phyloP scores from a whole-genome alignment of 2,888 invertebrate species.

The Miltochrista miniata region DNA sequence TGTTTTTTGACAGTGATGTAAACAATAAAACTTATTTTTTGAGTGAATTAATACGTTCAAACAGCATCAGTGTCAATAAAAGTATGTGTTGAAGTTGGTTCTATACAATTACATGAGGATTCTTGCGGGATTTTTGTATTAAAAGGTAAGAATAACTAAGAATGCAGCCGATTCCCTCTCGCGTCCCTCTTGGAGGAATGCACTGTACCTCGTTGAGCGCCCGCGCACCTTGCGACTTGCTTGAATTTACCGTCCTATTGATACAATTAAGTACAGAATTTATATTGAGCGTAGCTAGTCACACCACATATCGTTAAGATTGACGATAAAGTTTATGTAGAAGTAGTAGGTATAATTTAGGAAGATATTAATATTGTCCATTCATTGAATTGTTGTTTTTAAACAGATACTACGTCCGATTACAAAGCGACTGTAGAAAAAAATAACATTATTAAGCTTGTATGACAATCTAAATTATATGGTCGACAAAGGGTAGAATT shows the following conservation, averaged over 20 bases:
- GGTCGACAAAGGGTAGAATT: too few relatives aligned
- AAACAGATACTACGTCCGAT: slow-evolving; percentile 27
- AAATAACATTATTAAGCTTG: not conserved
- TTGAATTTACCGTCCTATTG: slow-evolving; percentile 56
- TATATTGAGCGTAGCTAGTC: slow-evolving; percentile 13
- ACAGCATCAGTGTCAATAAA: slow-evolving; percentile 51
- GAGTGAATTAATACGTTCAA: slow-evolving; percentile 51
- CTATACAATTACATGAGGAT: slow-evolving; percentile 37
- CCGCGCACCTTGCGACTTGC: slow-evolving; percentile 74
- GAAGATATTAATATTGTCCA: slow-evolving; percentile 2
- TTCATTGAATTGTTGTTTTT: slow-evolving; percentile 29
- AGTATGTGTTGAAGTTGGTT: slow-evolving; percentile 57
- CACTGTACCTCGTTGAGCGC: slow-evolving; percentile 69
- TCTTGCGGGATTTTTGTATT: slow-evolving; percentile 43
- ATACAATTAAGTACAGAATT: slow-evolving; percentile 27
- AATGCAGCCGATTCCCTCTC: slow-evolving; percentile 76
- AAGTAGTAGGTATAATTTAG: not conserved
- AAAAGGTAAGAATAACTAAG: slow-evolving; percentile 76
- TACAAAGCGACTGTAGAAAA: slow-evolving; percentile 15
- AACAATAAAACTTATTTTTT: slow-evolving; percentile 63
- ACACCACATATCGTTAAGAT: slow-evolving; percentile 3
- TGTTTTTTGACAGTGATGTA: slow-evolving; percentile 68
- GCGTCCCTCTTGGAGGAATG: slow-evolving; percentile 79
- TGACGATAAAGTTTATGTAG: not conserved
- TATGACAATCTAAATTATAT: too few relatives aligned